Percentiles rank a stretch among this genome's conserved stretches.
phyloP scores from a whole-genome alignment of 2,797 vertebrate species.

The Coregonus ussuriensis region DNA sequence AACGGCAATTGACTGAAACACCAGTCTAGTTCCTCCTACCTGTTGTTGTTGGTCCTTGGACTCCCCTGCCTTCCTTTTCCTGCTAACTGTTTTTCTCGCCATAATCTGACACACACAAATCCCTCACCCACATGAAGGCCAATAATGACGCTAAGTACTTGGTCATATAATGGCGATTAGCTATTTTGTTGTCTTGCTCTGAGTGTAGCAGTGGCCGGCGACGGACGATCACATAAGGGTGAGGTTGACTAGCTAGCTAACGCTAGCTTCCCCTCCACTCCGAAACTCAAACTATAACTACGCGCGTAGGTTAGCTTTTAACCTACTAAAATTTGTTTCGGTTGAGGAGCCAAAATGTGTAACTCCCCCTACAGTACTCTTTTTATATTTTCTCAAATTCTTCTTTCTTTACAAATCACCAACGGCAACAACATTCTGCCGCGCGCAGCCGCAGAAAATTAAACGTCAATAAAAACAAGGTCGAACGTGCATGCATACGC shows the following conservation, averaged over 20 bases:
- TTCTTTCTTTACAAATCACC: conserved; percentile 54
- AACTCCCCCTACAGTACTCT: conserved; percentile 31
- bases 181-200: conserved; percentile 63
- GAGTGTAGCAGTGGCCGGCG: conserved; percentile 55
- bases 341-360: conserved; percentile 31
- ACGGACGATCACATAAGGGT: conserved; percentile 67
- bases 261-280: conserved; percentile 20
- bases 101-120: conserved; percentile 85
- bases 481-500: conserved; percentile 45
- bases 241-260: conserved; percentile 17
- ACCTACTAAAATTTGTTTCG: conserved; percentile 22
- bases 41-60: conserved; percentile 86
- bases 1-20: conserved; percentile 14
- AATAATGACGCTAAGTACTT: conserved; percentile 72
- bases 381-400: conserved; percentile 12
- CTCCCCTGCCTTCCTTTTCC: conserved; percentile 92
- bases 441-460: conserved; percentile 75
- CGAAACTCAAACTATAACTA: not conserved
- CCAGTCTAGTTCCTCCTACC: conserved; percentile 76
- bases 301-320: not conserved
- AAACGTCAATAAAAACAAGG: conserved; percentile 76
- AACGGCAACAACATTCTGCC: conserved; percentile 61
- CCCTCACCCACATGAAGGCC: conserved; percentile 93
- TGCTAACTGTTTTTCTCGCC: conserved; percentile 99
- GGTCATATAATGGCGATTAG: conserved; percentile 78